phyloP scores from a whole-genome alignment of 2,113 vertebrate species.

The Phaethornis superciliosus region DNA sequence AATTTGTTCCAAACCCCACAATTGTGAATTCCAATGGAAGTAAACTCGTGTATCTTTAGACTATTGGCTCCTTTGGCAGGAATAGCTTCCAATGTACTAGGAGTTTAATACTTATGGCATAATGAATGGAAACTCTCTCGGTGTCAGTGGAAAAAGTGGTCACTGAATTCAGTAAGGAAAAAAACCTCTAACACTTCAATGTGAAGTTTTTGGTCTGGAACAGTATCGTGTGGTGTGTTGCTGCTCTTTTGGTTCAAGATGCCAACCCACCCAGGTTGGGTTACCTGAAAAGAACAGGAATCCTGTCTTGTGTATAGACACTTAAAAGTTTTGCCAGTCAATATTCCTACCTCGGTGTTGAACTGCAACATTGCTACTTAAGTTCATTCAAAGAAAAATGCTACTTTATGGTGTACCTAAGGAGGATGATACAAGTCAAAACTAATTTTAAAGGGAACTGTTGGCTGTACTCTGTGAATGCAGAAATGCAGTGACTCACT shows the following conservation, averaged over 20 bases:
- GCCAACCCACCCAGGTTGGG: background rate
- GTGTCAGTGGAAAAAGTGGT: slow-evolving; percentile 62
- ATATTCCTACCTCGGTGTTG: background rate
- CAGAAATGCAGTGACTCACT: background rate
- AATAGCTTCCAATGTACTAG: slow-evolving; percentile 20
- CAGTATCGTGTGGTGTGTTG: background rate
- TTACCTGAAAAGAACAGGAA: background rate
- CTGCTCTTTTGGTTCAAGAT: background rate
- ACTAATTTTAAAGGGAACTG: background rate
- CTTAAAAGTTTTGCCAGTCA: background rate
- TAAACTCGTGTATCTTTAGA: slow-evolving; percentile 28
- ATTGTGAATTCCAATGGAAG: background rate
- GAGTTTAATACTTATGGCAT: slow-evolving; percentile 48
- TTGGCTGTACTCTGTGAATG: background rate
- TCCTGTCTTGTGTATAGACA: background rate
- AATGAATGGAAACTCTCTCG: slow-evolving; percentile 65
- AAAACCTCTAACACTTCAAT: background rate
- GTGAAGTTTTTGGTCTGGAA: background rate
- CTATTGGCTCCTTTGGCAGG: background rate
- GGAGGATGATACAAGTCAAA: background rate
- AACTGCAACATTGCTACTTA: background rate
- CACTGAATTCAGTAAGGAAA: slow-evolving; percentile 41
- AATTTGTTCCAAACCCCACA: background rate
- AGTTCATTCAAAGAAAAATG: background rate
- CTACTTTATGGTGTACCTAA: background rate